These are phyloP conservation scores for Pithys albifrons DNA, from an alignment of 2,113 vertebrate species.

Conservation along the genomic window DNA sequence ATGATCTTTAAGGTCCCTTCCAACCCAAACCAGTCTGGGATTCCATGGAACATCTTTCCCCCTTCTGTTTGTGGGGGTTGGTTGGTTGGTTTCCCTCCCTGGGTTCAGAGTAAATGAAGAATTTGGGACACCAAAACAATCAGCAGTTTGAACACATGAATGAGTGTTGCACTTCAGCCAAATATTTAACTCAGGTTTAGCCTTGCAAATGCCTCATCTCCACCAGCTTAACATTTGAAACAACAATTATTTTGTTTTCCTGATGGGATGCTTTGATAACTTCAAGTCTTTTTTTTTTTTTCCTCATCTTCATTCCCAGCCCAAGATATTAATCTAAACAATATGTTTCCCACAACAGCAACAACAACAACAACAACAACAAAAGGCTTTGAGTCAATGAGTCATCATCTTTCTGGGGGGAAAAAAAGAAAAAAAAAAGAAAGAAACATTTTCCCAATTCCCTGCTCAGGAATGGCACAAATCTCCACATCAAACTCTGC, in stretches of 20 bases:
- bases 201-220: not conserved
- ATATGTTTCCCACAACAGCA: not conserved
- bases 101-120: not conserved
- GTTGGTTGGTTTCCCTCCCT: not conserved
- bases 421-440: not conserved
- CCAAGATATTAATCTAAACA: slow-evolving; percentile 10
- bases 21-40: not conserved
- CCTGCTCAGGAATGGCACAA: not conserved
- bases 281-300: not conserved
- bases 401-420: no score
- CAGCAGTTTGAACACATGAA: not conserved
- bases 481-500: not conserved
- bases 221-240: not conserved
- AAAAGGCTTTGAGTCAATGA: not conserved
- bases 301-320: not conserved
- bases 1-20: not conserved
- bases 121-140: not conserved
- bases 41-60: not conserved
- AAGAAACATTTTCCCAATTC: not conserved
- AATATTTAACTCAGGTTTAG: not conserved
- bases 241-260: not conserved
- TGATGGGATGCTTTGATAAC: not conserved
- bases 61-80: not conserved
- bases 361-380: not conserved
- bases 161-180: not conserved